Conservation (phyloP, 1,140 invertebrate genomes). For the Babylonia areolata region DNA sequence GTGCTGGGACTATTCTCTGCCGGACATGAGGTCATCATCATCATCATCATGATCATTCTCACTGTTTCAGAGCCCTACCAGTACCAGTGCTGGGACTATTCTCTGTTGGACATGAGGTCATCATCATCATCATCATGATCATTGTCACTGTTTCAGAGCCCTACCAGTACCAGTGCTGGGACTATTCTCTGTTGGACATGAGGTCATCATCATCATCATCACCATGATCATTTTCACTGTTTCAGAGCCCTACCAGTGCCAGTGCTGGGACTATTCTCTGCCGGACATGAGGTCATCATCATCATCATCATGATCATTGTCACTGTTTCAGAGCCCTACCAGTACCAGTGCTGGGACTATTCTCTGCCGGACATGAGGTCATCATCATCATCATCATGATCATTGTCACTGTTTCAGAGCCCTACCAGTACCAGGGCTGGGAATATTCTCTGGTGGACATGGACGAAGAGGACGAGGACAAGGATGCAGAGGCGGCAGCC, state of each 20-base stretch:
- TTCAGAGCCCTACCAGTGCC: constrained; percentile 61
- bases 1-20: constrained; percentile 66
- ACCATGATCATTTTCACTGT: background rate
- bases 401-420: constrained; percentile 46
- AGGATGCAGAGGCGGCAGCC: constrained; percentile 59
- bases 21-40: constrained; percentile 55
- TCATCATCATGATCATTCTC: background rate
- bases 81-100: constrained; percentile 67
- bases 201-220: background rate
- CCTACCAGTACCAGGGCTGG: constrained; percentile 63
- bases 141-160: constrained; percentile 47
- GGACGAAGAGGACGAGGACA: constrained; percentile 74
- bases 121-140: background rate
- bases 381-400: background rate
- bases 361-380: constrained; percentile 56
- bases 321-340: constrained; percentile 53
- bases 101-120: constrained; percentile 59
- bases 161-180: constrained; percentile 65
- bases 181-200: constrained; percentile 66
- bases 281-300: constrained; percentile 55
- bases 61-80: constrained; percentile 54
- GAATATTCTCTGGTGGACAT: constrained; percentile 67
- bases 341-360: constrained; percentile 67
- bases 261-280: constrained; percentile 66
- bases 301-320: background rate